These are phyloP conservation scores for Nomada flava DNA, from an alignment of 2,888 invertebrate species.

Conservation along the genomic window DNA sequence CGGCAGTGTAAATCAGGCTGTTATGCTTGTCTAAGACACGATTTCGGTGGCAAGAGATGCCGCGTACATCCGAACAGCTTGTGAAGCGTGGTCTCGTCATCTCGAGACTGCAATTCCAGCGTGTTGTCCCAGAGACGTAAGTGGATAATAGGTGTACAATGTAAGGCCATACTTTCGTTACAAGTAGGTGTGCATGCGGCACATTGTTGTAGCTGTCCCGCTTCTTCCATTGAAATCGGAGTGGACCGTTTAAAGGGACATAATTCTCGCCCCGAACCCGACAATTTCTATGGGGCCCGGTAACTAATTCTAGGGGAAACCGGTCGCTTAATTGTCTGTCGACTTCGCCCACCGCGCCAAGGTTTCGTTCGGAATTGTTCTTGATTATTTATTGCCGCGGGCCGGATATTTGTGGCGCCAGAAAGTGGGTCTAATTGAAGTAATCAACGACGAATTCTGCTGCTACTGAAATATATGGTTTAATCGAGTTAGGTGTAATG, in stretches of 20 bases:
- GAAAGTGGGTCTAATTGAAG: neutral
- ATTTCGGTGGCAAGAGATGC: slow-evolving; percentile 62
- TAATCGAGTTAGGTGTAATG: neutral
- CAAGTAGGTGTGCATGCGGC: slow-evolving; percentile 67
- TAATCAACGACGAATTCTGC: neutral
- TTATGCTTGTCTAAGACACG: slow-evolving; percentile 32
- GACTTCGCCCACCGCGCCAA: neutral
- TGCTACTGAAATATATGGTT: neutral
- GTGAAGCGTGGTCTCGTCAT: slow-evolving; percentile 75
- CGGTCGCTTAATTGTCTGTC: slow-evolving; percentile 1
- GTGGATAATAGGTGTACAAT: slow-evolving; percentile 77
- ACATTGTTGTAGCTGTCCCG: slow-evolving; percentile 61
- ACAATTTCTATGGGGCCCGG: slow-evolving; percentile 30
- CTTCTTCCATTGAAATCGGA: slow-evolving; percentile 67
- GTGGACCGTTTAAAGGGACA: slow-evolving; percentile 49
- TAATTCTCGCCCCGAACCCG: slow-evolving; percentile 63
- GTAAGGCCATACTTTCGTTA: slow-evolving; percentile 71
- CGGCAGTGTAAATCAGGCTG: slow-evolving; percentile 15
- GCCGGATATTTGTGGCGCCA: neutral
- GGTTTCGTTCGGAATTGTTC: neutral
- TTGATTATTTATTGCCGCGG: neutral
- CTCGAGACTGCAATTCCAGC: slow-evolving; percentile 76
- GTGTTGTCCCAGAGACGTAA: slow-evolving; percentile 78
- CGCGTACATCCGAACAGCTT: slow-evolving; percentile 63
- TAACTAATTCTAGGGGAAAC: slow-evolving; percentile 23